phyloP scores from a whole-genome alignment of 2,888 invertebrate species.

The Actias luna region DNA sequence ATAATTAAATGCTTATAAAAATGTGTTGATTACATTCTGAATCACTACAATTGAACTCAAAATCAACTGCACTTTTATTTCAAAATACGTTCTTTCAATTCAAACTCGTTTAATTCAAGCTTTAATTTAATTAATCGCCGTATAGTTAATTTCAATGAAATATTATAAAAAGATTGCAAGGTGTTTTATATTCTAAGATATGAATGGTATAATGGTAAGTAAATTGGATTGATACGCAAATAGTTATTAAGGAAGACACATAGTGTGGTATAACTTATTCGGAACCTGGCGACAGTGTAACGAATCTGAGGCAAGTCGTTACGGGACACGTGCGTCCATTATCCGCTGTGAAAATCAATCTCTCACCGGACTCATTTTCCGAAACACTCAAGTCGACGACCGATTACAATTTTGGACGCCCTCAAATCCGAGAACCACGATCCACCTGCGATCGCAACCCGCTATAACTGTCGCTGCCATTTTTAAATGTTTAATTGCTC shows the following conservation, averaged over 20 bases:
- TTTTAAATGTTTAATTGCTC: conserved; percentile 69
- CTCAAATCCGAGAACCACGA: conserved; percentile 69
- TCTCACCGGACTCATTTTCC: conserved; percentile 59
- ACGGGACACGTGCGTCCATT: conserved; percentile 74
- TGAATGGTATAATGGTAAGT: not conserved
- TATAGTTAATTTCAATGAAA: not conserved
- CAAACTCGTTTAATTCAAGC: not conserved
- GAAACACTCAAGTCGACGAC: conserved; percentile 64
- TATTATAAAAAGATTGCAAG: not conserved
- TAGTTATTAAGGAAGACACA: conserved; percentile 39
- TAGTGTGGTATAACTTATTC: conserved; percentile 45
- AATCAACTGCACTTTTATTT: conserved; percentile 17
- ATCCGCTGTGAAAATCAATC: conserved; percentile 79
- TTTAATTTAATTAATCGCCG: conserved; percentile 17
- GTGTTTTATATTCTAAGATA: not conserved
- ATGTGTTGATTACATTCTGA: not conserved
- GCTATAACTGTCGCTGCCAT: conserved; percentile 69
- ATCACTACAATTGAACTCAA: not conserved
- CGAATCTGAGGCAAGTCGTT: conserved; percentile 50
- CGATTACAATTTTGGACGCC: conserved; percentile 71
- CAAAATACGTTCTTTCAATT: not conserved
- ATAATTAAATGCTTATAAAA: not conserved
- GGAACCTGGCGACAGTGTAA: conserved; percentile 49
- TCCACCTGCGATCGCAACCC: conserved; percentile 65
- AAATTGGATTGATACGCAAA: conserved; percentile 26